phyloP scores from a whole-genome alignment of 2,113 vertebrate genomes.

The Solenodon paradoxus region DNA sequence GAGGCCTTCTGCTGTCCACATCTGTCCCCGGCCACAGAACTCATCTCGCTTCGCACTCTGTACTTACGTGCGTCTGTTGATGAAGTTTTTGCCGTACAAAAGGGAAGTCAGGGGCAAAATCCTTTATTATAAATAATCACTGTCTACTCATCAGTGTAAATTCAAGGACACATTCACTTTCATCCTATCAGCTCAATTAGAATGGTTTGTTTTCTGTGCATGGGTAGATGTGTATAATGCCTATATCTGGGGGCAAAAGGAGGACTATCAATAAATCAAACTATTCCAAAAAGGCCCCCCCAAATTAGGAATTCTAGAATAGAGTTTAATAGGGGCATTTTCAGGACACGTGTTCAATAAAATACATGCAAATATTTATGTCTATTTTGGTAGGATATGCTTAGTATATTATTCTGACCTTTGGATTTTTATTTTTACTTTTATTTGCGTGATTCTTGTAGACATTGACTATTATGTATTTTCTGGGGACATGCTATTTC shows the following conservation, averaged over 20 bases:
- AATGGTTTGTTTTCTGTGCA: constrained; percentile 81
- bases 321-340: constrained; percentile 40
- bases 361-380: constrained; percentile 26
- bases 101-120: constrained; percentile 76
- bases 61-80: constrained; percentile 79
- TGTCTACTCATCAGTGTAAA: constrained; percentile 79
- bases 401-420: constrained; percentile 69
- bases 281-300: constrained; percentile 66
- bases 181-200: constrained; percentile 82
- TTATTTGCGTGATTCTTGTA: constrained; percentile 57
- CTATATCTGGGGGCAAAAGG: constrained; percentile 76
- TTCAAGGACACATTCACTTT: constrained; percentile 82
- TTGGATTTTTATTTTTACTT: constrained; percentile 26
- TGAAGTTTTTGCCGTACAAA: constrained; percentile 77
- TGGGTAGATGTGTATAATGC: constrained; percentile 74
- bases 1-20: constrained; percentile 59
- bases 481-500: constrained; percentile 44
- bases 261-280: constrained; percentile 78
- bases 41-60: constrained; percentile 79
- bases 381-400: not conserved
- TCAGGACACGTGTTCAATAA: constrained; percentile 46
- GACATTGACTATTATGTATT: constrained; percentile 4
- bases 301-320: constrained; percentile 57
- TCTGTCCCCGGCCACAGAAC: constrained; percentile 65
- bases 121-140: constrained; percentile 81